phyloP scores from a whole-genome alignment of 2,113 vertebrate genomes.

The Anseranas semipalmata region DNA sequence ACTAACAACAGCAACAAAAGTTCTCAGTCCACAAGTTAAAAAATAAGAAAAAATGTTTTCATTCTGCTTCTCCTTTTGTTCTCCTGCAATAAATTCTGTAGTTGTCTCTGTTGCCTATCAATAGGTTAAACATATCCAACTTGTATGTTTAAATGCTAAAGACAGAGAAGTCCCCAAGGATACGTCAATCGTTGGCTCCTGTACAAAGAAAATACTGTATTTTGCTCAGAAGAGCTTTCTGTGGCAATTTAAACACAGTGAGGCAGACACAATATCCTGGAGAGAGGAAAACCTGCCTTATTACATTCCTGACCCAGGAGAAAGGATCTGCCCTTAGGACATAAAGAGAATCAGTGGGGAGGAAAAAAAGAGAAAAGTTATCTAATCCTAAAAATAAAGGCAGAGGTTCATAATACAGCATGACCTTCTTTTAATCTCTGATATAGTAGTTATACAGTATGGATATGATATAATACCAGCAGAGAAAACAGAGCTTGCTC shows the following conservation, averaged over 20 bases:
- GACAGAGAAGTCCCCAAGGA: conserved; percentile 77
- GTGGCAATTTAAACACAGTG: conserved; percentile 84
- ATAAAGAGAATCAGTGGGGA: conserved; percentile 63
- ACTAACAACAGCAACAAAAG: conserved; percentile 13
- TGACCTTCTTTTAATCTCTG: conserved; percentile 72
- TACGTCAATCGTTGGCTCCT: conserved; percentile 82
- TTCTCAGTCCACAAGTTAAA: background rate
- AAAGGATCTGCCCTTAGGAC: conserved; percentile 78
- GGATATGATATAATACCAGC: conserved; percentile 40
- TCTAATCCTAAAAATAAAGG: conserved; percentile 79
- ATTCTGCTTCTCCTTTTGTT: background rate
- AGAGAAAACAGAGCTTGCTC: conserved; percentile 29
- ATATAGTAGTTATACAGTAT: conserved; percentile 51
- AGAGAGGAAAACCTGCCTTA: conserved; percentile 84
- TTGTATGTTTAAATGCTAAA: conserved; percentile 74
- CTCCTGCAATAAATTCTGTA: conserved; percentile 30
- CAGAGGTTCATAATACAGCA: conserved; percentile 65
- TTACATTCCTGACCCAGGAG: conserved; percentile 87
- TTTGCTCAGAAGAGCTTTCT: conserved; percentile 84
- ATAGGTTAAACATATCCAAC: conserved; percentile 72
- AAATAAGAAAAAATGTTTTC: background rate
- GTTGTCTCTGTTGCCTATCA: conserved; percentile 40
- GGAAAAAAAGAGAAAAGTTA: conserved; percentile 46
- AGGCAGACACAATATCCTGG: conserved; percentile 92
- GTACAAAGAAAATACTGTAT: conserved; percentile 85